phyloP scores from a whole-genome alignment of 2,888 invertebrate species.

The Apodemia zela region DNA sequence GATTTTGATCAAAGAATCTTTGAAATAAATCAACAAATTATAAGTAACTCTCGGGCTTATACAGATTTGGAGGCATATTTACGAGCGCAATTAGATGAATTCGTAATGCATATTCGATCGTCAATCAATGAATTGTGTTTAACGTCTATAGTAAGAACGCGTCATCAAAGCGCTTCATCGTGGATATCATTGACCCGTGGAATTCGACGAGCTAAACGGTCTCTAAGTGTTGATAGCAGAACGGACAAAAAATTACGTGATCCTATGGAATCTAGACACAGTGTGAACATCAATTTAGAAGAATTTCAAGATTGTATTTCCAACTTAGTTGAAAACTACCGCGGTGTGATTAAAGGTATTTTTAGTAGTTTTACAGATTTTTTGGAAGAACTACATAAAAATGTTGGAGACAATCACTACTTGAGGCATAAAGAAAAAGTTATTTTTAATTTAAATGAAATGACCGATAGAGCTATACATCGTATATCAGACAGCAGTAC shows the following conservation, averaged over 20 bases:
- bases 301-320: slow-evolving; percentile 45
- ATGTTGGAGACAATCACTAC: slow-evolving; percentile 18
- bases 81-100: slow-evolving; percentile 47
- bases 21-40: slow-evolving; percentile 60
- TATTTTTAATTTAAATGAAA: slow-evolving; percentile 17
- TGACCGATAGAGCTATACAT: slow-evolving; percentile 19
- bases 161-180: slow-evolving; percentile 37
- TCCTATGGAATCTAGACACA: slow-evolving; percentile 26
- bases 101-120: slow-evolving; percentile 43
- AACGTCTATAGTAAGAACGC: slow-evolving; percentile 34
- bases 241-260: slow-evolving; percentile 18
- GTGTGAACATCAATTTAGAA: slow-evolving; percentile 30
- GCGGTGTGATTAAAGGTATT: slow-evolving; percentile 44
- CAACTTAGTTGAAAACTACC: slow-evolving; percentile 49
- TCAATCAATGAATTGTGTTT: slow-evolving; percentile 52
- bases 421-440: slow-evolving; percentile 4
- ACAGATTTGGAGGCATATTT: slow-evolving; percentile 53
- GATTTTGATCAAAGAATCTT: slow-evolving; percentile 61
- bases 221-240: slow-evolving; percentile 32
- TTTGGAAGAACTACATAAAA: slow-evolving; percentile 43
- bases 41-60: slow-evolving; percentile 59
- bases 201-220: slow-evolving; percentile 23
- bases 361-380: slow-evolving; percentile 45
- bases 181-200: slow-evolving; percentile 29
- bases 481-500: slow-evolving; percentile 20